Evolutionary conservation across 2,113 vertebrate species (phyloP), one percentile per base, ranked within the genome.

Genomic region (Melanerpes formicivorus): DNA sequence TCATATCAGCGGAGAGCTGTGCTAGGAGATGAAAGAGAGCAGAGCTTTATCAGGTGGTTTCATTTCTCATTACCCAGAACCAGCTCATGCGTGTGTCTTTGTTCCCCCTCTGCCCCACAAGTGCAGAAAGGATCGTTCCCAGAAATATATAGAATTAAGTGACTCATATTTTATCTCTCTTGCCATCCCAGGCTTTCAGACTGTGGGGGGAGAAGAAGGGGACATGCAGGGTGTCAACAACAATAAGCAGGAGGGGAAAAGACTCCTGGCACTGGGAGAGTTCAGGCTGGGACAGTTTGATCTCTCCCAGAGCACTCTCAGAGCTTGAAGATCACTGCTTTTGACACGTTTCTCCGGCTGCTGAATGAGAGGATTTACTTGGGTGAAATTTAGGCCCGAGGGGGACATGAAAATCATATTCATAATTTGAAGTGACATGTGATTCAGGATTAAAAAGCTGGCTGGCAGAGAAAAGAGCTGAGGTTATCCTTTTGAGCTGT

Each of bases 351-450:
- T 95, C 96, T 97, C 95, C 48, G 70, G 97, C 96, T 97, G 97
- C 96, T 95, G 93, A 97, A 97, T 96, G 95, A 97, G 94, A 97
- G 94, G 96, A 97, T 98, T 98, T 97, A 96, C 96, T 96, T 94
- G 94, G 97, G 95, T 97, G 96, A 98, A 98, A 98, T 97, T 96
- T 96, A 90, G 95, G 97, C 97, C 97, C 56, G 84, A 97, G 97
- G 96, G 97, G 93, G 95, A 97, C 94, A 97, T 86, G 90, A 98
- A 96, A 97, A 97, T 97, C 96, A 97, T 96, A 97, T 96, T 97
- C 93, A 96, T 96, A 97, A 98, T 98, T 98, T 97, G 96, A 98
- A 98, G 96, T 97, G 97, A 98, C 97, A 97, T 97, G 95, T 97
- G 97, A 98, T 97, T 96, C 96, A 71, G 96, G 97, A 98, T 98